These are phyloP conservation scores for Ypsolopha sequella DNA, from an alignment of 2,888 invertebrate genomes.

Conservation along the genomic window DNA sequence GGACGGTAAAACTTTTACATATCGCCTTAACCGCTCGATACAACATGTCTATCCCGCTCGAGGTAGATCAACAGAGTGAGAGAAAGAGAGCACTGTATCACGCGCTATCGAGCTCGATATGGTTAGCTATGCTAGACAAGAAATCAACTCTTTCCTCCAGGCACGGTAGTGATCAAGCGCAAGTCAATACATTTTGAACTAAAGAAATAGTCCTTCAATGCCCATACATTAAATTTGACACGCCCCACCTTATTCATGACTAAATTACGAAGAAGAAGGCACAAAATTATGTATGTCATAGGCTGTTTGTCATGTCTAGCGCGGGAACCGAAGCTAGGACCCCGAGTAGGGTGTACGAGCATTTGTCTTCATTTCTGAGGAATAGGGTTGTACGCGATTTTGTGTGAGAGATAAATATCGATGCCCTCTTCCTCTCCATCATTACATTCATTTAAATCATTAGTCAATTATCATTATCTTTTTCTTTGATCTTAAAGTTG, in stretches of 20 bases:
- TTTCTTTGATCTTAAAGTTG: no score
- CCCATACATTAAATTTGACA: slow-evolving; percentile 7
- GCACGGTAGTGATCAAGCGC: no score
- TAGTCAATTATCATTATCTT: not conserved
- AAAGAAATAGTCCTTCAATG: no score
- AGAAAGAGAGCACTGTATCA: no score
- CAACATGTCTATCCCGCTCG: no score
- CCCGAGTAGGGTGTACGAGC: slow-evolving; percentile 39
- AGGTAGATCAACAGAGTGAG: no score
- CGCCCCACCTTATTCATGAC: slow-evolving; percentile 33
- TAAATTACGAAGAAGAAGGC: slow-evolving; percentile 47
- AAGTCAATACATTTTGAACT: no score
- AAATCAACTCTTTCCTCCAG: no score
- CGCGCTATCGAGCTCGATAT: no score
- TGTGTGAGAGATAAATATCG: not conserved
- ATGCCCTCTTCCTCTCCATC: not conserved
- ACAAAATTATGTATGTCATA: slow-evolving; percentile 66
- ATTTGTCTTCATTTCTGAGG: slow-evolving; percentile 63
- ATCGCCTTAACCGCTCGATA: no score
- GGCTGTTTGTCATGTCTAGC: slow-evolving; percentile 63
- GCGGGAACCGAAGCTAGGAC: slow-evolving; percentile 48
- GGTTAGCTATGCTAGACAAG: no score
- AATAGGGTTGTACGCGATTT: not conserved
- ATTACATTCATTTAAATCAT: not conserved
- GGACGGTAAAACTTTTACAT: no score